Base-by-base conservation (phyloP, 1,140 invertebrate species). In the Fopius arisanus region DNA sequence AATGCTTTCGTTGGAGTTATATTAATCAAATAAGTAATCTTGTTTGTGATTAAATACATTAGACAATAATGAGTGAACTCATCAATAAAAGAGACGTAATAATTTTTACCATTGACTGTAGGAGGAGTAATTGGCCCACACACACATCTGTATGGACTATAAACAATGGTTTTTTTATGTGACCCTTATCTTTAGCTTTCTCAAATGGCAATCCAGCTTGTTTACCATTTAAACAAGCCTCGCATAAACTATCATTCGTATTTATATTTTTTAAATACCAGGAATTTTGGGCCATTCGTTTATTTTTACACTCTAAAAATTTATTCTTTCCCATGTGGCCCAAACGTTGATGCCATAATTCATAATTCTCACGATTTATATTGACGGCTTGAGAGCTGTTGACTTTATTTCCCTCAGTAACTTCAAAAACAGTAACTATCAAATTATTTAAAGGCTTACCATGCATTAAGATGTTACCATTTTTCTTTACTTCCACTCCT, bases 161-260 rank as follows among this genome's bases (percentile, higher is more conserved):
- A 33, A 75, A 76, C 40, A 77, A 74, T 59, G 65, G 72, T 74
- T 70, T 28, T 48, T 71, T 72, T 19, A 78, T 37, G n/a, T 75
- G 21, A 70, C 1, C 48, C 31, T 73, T 77, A 73, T 75, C 63
- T 33, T 77, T 77, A 2, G 0, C 1, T 23, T 75, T 77, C 14
- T 65, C 10, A 59, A 78, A 83, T 85, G 81, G 9, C 79, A 85
- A 73, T 86, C 81, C 59, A 41, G 77, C 71, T 81, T 87, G 84
- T 80, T 87, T 87, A 29, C 86, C 85, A 73, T 82, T 79, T 67
- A 88, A 83, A 75, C 85, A 88, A 65, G 82, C 78, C 74, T 89
- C 86, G 79, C 85, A 88, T 68, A 87, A 76, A 41, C 78, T 70
- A 74, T 82, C 74, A 77, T 75, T 78, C 69, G 81, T 82, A 26